These are phyloP conservation scores for Bubalus kerabau DNA, from an alignment of 2,113 vertebrate species.

Conservation along the genomic window DNA sequence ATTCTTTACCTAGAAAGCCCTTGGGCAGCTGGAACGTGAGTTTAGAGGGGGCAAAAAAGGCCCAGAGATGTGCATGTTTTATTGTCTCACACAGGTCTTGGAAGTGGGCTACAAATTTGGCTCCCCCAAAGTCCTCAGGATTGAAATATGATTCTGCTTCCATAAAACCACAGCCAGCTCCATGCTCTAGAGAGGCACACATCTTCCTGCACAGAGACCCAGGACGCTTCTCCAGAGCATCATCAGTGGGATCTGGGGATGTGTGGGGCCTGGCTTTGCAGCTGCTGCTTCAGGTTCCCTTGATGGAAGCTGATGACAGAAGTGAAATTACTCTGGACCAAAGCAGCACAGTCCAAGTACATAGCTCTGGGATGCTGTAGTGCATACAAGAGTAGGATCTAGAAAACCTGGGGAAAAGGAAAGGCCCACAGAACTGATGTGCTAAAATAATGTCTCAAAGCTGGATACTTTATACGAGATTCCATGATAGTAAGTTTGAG, in stretches of 20 bases:
- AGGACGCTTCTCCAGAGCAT: neutral
- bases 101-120: neutral
- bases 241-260: neutral
- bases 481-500: neutral
- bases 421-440: neutral
- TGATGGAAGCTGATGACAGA: neutral
- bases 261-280: neutral
- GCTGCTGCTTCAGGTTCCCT: neutral
- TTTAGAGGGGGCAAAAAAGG: neutral
- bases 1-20: neutral
- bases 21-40: neutral
- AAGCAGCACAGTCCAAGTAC: neutral
- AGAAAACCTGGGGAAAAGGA: neutral
- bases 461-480: neutral
- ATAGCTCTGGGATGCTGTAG: neutral
- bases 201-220: neutral
- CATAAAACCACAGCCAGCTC: neutral
- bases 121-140: neutral
- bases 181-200: neutral
- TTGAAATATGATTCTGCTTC: neutral
- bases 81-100: neutral
- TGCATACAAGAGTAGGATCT: neutral
- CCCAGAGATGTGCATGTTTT: neutral
- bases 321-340: neutral
- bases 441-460: neutral